Conservation (phyloP, 2,113 vertebrate species). For the Euleptes europaea region DNA sequence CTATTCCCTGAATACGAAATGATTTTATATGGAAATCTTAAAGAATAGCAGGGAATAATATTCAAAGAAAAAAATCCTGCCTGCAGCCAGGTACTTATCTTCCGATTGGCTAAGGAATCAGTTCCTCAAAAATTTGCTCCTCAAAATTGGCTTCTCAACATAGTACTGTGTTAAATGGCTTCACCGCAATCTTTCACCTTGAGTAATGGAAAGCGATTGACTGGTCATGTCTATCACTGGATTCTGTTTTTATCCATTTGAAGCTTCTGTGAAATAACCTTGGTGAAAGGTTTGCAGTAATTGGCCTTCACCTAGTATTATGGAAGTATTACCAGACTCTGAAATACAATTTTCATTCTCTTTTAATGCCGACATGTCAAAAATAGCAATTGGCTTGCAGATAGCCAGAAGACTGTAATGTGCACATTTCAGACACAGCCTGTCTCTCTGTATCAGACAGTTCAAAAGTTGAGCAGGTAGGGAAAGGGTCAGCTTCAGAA, state of each 20-base stretch:
- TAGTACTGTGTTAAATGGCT: neutral
- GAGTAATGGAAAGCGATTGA: neutral
- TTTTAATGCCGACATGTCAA: constrained; percentile 34
- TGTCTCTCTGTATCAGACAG: constrained; percentile 54
- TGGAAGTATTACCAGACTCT: neutral
- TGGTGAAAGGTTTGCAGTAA: neutral
- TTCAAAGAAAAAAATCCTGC: neutral
- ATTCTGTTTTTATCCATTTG: neutral
- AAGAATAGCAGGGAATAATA: neutral
- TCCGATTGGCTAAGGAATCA: neutral
- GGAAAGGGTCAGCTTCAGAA: constrained; percentile 61
- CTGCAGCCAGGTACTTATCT: neutral
- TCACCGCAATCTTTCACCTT: neutral
- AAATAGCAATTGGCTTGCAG: constrained; percentile 61
- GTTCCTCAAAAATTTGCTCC: neutral
- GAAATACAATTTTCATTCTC: constrained; percentile 4
- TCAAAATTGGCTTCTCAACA: neutral
- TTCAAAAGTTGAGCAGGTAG: constrained; percentile 56
- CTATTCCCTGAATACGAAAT: neutral
- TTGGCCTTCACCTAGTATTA: neutral
- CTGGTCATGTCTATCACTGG: neutral
- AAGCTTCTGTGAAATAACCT: neutral
- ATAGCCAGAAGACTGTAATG: constrained; percentile 19
- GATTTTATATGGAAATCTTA: neutral
- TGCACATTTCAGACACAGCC: constrained; percentile 48